Base-by-base conservation (phyloP, 2,113 vertebrate species). In the Octodon degus region DNA sequence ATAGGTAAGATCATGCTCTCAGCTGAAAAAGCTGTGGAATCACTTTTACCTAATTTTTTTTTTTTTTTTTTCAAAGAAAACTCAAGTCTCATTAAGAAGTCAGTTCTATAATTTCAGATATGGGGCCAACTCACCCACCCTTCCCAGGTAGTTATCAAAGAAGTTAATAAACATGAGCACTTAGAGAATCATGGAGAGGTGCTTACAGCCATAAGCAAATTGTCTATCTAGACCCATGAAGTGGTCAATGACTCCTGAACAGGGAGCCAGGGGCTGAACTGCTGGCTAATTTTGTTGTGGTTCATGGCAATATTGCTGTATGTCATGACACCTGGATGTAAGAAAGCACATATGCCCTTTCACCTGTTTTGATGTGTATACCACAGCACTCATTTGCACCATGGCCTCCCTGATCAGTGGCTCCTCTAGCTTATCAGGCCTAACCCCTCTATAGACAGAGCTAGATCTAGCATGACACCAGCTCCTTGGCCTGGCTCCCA, bases 361-460 rank as follows among this genome's bases (percentile, higher is more conserved):
- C 2, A 40, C 14, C 50, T 53, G 5, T 60, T 7, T 74, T 27
- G 19, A 10, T 58, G 12, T 43, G 67, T 0, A 1, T 11, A 72
- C 40, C 32, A 34, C 0, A 30, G n/a, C 0, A 24, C 60, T 50
- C 37, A 27, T 20, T 62, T 9, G 22, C 0, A 0, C 50, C 30
- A 17, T 3, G 5, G 47, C 70, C n/a, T 90, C 47, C 50, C 30
- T 22, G 30, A 20, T 11, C 32, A 70, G 67, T 32, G 47, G 37
- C 34, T 60, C 34, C 70, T 47, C n/a, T 4, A 27, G 47, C 1
- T 27, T 27, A 11, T 22, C 0, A 7, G 70, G 74, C 20, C 58
- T 12, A 0, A 55, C 7, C 24, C 7, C 32, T 47, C 58, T 7
- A 43, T n/a, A 81, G 43, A 55, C 68, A 67, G 72, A 72, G 24